These are phyloP conservation scores for Isoperla grammatica DNA, from an alignment of 2,888 invertebrate species.

Conservation along the genomic window DNA sequence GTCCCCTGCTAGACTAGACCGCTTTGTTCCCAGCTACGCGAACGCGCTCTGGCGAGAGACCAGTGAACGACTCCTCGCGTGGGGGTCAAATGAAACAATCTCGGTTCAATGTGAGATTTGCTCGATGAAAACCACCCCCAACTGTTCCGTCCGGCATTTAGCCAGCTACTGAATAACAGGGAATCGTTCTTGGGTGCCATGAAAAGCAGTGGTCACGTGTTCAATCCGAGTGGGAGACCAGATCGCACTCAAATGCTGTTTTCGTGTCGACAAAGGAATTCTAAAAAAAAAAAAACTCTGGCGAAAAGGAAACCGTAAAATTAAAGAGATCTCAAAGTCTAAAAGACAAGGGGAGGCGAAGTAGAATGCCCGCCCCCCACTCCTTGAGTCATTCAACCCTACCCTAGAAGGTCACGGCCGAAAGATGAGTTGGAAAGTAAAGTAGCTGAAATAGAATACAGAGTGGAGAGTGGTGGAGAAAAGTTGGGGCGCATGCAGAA, in stretches of 20 bases:
- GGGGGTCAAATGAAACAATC: no score
- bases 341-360: neutral
- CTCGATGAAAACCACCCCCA: no score
- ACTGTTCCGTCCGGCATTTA: no score
- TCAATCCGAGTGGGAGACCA: neutral
- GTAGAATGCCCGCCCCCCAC: neutral
- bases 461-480: constrained; percentile 2
- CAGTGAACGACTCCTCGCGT: no score
- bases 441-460: constrained; percentile 17
- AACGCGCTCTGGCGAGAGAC: no score
- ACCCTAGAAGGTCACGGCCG: neutral
- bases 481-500: constrained; percentile 16
- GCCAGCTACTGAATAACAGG: no score
- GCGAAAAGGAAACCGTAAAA: constrained; percentile 13
- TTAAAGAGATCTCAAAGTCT: constrained; percentile 6
- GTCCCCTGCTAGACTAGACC: no score
- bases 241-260: constrained; percentile 6
- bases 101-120: no score
- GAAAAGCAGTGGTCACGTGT: no score
- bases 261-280: constrained; percentile 12
- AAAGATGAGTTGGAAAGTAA: constrained; percentile 9
- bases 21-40: no score
- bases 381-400: neutral
- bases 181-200: no score
- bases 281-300: constrained; percentile 7